Conservation (phyloP, 2,113 vertebrate genomes). For the Gila orcuttii region DNA sequence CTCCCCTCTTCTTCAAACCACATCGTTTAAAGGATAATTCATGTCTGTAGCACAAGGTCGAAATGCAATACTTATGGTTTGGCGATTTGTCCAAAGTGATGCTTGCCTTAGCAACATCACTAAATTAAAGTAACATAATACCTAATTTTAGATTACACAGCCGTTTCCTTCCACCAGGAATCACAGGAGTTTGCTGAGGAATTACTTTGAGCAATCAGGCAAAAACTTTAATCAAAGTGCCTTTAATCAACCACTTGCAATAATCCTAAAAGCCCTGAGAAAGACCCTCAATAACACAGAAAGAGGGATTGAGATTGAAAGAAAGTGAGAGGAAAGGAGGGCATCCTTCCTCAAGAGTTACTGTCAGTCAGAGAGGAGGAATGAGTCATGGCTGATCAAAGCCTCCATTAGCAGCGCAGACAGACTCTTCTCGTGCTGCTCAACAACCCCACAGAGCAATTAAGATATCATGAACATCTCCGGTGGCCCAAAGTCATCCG, state of each 20-base stretch:
- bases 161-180: not conserved
- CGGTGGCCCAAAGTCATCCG: constrained; percentile 10
- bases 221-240: too few relatives aligned
- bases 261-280: constrained; percentile 1
- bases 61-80: constrained; percentile 15
- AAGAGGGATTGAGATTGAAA: not conserved
- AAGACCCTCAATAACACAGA: not conserved
- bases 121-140: constrained; percentile 2
- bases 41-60: not conserved
- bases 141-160: not conserved
- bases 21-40: not conserved
- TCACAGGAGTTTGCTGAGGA: not conserved
- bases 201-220: not conserved
- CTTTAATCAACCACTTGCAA: constrained; percentile 9
- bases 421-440: not conserved
- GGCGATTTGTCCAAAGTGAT: not conserved
- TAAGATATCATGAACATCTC: constrained; percentile 23
- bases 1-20: not conserved
- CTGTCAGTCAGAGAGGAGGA: constrained; percentile 26
- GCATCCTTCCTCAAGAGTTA: not conserved
- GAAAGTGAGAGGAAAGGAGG: not conserved
- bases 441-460: constrained; percentile 18
- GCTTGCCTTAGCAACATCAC: not conserved
- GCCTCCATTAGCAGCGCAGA: constrained; percentile 7
- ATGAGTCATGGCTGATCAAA: constrained; percentile 17